These are phyloP conservation scores for Drosophila obscura DNA, from an alignment of 1,140 invertebrate species.

Conservation along the genomic window DNA sequence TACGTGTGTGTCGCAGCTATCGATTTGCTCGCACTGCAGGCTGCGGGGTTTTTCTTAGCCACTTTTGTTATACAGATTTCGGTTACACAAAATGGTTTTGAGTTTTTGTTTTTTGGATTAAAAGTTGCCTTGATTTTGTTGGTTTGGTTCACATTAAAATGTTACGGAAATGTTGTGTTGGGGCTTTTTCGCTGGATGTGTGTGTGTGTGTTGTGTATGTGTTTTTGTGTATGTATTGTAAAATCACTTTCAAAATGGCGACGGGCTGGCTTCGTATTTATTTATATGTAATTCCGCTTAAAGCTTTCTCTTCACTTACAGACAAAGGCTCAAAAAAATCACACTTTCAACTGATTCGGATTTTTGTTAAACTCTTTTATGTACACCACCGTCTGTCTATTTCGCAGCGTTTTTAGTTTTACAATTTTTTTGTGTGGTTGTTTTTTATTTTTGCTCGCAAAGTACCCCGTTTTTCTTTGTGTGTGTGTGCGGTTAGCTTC, in stretches of 20 bases:
- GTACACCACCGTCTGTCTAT: slow-evolving; percentile 57
- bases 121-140: slow-evolving; percentile 65
- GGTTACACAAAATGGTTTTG: slow-evolving; percentile 52
- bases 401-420: slow-evolving; percentile 58
- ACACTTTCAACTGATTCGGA: slow-evolving; percentile 73
- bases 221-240: slow-evolving; percentile 60
- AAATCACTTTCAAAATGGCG: slow-evolving; percentile 83
- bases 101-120: slow-evolving; percentile 52
- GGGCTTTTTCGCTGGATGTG: too few species aligned
- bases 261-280: slow-evolving; percentile 72
- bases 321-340: slow-evolving; percentile 81
- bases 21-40: slow-evolving; percentile 56
- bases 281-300: slow-evolving; percentile 78
- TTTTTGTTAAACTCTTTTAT: slow-evolving; percentile 64
- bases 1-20: slow-evolving; percentile 70
- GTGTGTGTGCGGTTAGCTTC: slow-evolving; percentile 66
- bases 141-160: slow-evolving; percentile 55
- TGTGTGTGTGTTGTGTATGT: too few species aligned
- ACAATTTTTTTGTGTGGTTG: slow-evolving; percentile 41
- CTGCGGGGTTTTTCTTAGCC: slow-evolving; percentile 65
- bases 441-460: slow-evolving; percentile 48
- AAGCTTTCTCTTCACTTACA: slow-evolving; percentile 79
- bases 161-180: slow-evolving; percentile 47
- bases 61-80: slow-evolving; percentile 70
- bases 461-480: slow-evolving; percentile 63